A percentile compares a stretch with the other conserved stretches of the same genome.
phyloP scores from a whole-genome alignment of 2,113 vertebrate genomes.

The Coptodon rendalli region DNA sequence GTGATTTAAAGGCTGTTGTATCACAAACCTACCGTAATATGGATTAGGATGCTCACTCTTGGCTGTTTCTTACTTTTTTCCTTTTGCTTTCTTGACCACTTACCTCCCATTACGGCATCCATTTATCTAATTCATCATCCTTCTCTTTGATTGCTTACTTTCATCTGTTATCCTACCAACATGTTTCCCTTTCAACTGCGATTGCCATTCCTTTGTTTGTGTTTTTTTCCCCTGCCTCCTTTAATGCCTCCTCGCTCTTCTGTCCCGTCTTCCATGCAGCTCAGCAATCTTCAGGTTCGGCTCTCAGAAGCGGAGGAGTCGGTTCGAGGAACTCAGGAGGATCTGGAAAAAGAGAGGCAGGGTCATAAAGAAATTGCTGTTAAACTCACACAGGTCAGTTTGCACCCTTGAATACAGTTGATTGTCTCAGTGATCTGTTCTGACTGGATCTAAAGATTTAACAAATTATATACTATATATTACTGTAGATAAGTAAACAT shows the following conservation, averaged over 20 bases:
- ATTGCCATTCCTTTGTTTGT: background rate
- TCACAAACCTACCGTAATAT: background rate
- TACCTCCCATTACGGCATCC: background rate
- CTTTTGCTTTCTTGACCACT: background rate
- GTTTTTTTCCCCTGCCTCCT: background rate
- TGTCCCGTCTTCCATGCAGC: conserved; percentile 51
- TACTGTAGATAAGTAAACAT: background rate
- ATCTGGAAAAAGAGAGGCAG: conserved; percentile 79
- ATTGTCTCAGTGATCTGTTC: background rate
- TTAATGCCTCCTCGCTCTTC: background rate
- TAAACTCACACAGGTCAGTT: conserved; percentile 82
- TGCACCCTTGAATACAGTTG: background rate
- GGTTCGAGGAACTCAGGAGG: conserved; percentile 74
- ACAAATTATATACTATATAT: background rate
- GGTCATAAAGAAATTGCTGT: conserved; percentile 77
- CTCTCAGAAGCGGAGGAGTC: conserved; percentile 79
- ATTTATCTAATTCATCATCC: background rate
- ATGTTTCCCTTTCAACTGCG: background rate
- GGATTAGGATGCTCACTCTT: background rate
- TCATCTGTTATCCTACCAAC: background rate
- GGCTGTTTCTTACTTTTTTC: background rate
- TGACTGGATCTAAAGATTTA: background rate
- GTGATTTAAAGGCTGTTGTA: conserved; percentile 24
- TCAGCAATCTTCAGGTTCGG: conserved; percentile 76
- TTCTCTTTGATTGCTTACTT: background rate